These are phyloP conservation scores for Diplodus puntazzo DNA, from an alignment of 2,797 vertebrate species.

Conservation along the genomic window DNA sequence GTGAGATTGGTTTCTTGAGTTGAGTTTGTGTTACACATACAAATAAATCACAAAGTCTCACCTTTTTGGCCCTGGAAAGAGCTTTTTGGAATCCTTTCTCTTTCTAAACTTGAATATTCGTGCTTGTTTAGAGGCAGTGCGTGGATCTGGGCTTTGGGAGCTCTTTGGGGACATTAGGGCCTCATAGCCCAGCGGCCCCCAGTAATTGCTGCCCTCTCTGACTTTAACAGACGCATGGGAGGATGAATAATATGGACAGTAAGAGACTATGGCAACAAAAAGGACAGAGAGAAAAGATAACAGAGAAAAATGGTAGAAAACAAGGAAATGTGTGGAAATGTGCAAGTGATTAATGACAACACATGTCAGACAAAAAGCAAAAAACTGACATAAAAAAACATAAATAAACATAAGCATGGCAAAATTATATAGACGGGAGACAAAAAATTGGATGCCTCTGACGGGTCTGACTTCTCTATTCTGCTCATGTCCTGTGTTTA, in stretches of 20 bases:
- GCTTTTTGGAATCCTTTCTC: slow-evolving; percentile 94
- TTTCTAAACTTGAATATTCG: slow-evolving; percentile 98
- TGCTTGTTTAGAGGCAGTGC: slow-evolving; percentile 90
- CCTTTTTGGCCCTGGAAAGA: slow-evolving; percentile 91
- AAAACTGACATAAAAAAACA: slow-evolving; percentile 49
- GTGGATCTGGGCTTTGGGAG: slow-evolving; percentile 87
- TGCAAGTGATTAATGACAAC: slow-evolving; percentile 56
- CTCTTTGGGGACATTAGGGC: slow-evolving; percentile 80
- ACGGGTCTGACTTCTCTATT: slow-evolving; percentile 3
- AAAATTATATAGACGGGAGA: slow-evolving; percentile 24
- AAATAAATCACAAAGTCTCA: slow-evolving; percentile 85
- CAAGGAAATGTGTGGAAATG: slow-evolving; percentile 75
- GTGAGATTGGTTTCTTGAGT: slow-evolving; percentile 34
- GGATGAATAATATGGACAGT: slow-evolving; percentile 87
- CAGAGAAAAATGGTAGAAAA: slow-evolving; percentile 81
- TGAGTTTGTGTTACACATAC: slow-evolving; percentile 49
- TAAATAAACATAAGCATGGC: too few species aligned
- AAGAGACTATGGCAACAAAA: slow-evolving; percentile 86
- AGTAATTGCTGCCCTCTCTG: slow-evolving; percentile 95
- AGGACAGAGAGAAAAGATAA: slow-evolving; percentile 77
- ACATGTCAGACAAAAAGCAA: slow-evolving; percentile 48
- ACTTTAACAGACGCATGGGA: slow-evolving; percentile 91
- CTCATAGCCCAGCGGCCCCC: slow-evolving; percentile 88
- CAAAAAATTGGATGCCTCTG: slow-evolving; percentile 29
- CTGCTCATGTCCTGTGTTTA: slow-evolving; percentile 3